These are phyloP conservation scores for Ormyrus thymus DNA, from an alignment of 2,888 invertebrate genomes.

Conservation along the genomic window DNA sequence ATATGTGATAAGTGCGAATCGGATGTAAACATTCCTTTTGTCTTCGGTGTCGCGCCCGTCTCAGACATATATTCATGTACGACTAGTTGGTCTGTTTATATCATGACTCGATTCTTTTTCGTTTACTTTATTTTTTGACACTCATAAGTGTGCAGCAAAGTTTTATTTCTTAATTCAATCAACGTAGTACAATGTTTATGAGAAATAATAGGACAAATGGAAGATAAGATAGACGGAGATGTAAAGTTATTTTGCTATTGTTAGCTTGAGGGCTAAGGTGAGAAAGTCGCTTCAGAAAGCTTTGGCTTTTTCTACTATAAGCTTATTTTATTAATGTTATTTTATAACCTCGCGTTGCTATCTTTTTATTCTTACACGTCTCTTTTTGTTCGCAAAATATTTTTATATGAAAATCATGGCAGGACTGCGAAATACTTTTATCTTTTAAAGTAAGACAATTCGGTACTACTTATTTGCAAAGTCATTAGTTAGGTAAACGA, in stretches of 20 bases:
- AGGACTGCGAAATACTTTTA: slow-evolving; percentile 48
- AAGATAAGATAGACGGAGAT: slow-evolving; percentile 23
- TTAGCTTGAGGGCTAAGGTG: slow-evolving; percentile 53
- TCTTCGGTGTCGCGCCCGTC: slow-evolving; percentile 50
- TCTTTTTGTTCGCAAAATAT: slow-evolving; percentile 45
- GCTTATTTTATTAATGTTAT: slow-evolving; percentile 53
- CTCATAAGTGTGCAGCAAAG: slow-evolving; percentile 38
- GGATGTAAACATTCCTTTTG: slow-evolving; percentile 56
- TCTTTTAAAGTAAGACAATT: slow-evolving; percentile 46
- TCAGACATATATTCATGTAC: slow-evolving; percentile 49
- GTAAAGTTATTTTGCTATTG: slow-evolving; percentile 54
- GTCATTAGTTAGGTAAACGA: slow-evolving; percentile 54
- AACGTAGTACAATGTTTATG: slow-evolving; percentile 38
- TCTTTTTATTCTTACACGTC: slow-evolving; percentile 47
- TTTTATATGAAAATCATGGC: slow-evolving; percentile 47
- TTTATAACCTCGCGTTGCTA: slow-evolving; percentile 52
- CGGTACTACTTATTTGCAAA: slow-evolving; percentile 57
- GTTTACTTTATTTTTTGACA: slow-evolving; percentile 27
- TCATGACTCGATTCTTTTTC: slow-evolving; percentile 42
- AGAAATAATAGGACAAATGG: slow-evolving; percentile 15
- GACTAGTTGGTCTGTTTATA: slow-evolving; percentile 39
- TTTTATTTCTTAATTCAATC: slow-evolving; percentile 35
- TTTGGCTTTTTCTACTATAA: slow-evolving; percentile 52
- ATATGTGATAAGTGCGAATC: slow-evolving; percentile 56
- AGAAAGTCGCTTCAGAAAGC: slow-evolving; percentile 51